Conservation (phyloP, 2,888 invertebrate species). For the Hecatera dysodea region DNA sequence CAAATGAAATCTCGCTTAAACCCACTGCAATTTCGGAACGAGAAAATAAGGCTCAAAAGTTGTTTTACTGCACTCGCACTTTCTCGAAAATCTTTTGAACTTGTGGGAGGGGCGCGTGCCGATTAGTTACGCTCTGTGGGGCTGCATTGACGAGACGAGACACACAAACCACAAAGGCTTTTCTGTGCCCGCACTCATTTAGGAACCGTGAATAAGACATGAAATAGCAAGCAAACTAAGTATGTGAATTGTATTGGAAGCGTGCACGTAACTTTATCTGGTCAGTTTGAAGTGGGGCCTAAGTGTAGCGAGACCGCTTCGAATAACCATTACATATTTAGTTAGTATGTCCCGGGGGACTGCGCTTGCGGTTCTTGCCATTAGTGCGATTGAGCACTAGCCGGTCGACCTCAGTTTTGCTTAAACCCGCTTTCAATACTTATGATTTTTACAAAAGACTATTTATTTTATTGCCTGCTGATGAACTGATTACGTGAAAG, state of each 20-base stretch:
- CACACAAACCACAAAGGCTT: conserved; percentile 54
- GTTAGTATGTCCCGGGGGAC: conserved; percentile 84
- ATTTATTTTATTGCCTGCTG: conserved; percentile 41
- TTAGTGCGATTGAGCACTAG: conserved; percentile 87
- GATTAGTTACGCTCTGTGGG: conserved; percentile 59
- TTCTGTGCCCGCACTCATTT: conserved; percentile 19
- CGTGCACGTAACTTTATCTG: conserved; percentile 74
- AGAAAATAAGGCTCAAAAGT: conserved; percentile 89
- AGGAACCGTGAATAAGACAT: conserved; percentile 29
- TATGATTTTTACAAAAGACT: conserved; percentile 62
- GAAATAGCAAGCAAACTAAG: conserved; percentile 19
- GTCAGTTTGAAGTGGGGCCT: conserved; percentile 78
- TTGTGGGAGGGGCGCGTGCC: conserved; percentile 61
- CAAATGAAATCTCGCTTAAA: conserved; percentile 91
- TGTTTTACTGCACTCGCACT: conserved; percentile 87
- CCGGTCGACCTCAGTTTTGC: conserved; percentile 68
- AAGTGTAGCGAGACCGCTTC: conserved; percentile 80
- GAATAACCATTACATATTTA: conserved; percentile 88
- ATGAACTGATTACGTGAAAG: conserved; percentile 54
- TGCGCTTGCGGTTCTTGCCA: conserved; percentile 88
- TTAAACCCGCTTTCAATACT: conserved; percentile 66
- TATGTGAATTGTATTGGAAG: conserved; percentile 55
- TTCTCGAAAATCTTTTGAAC: conserved; percentile 82
- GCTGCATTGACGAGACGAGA: conserved; percentile 57
- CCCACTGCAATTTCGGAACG: conserved; percentile 89